phyloP scores from a whole-genome alignment of 2,113 vertebrate genomes.

The Galeopterus variegatus region DNA sequence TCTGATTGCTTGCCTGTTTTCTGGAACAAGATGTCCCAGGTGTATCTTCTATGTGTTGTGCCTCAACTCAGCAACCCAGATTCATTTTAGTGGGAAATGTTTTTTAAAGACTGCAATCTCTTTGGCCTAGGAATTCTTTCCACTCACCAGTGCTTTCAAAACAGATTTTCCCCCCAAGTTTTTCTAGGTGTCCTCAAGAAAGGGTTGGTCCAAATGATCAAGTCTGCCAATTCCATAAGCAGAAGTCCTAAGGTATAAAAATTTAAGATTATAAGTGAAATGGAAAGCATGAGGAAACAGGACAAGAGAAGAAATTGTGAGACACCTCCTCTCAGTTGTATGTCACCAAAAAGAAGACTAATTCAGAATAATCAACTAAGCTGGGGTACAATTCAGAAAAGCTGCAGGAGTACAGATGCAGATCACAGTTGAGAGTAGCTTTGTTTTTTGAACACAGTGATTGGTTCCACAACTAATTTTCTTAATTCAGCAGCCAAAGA shows the following conservation, averaged over 20 bases:
- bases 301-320: neutral
- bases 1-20: neutral
- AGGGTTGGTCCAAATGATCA: neutral
- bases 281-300: constrained; percentile 8
- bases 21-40: neutral
- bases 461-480: constrained; percentile 39
- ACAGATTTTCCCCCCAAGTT: neutral
- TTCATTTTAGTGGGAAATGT: neutral
- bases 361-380: neutral
- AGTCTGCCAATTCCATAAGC: neutral
- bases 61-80: neutral
- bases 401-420: neutral
- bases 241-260: neutral
- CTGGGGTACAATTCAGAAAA: neutral
- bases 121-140: neutral
- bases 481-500: neutral
- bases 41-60: neutral
- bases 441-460: neutral
- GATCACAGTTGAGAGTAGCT: neutral
- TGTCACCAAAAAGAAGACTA: neutral
- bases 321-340: neutral
- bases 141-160: neutral
- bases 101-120: neutral
- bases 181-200: neutral
- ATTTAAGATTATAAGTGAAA: neutral